Evolutionary conservation across 2,888 invertebrate species (phyloP).

Genomic region (Cheilosia scutellata): DNA sequence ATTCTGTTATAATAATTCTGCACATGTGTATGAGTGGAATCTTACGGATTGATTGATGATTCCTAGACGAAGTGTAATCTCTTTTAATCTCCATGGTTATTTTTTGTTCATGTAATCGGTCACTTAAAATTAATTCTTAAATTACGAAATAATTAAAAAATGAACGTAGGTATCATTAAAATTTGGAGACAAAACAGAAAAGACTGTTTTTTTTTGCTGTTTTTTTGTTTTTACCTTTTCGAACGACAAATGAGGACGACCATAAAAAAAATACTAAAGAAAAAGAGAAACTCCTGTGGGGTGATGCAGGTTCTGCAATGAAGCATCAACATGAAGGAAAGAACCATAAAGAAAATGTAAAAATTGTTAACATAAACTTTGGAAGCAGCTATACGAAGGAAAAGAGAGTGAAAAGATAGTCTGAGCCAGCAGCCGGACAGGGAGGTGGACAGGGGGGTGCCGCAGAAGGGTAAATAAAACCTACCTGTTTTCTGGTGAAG

Average conservation of each 20-base stretch:
- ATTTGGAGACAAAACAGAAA: neutral
- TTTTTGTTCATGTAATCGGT: neutral
- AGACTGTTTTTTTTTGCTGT: neutral
- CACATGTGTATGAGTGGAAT: neutral
- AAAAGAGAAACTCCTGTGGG: slow-evolving; percentile 45
- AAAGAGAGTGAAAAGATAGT: slow-evolving; percentile 40
- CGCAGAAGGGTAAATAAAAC: slow-evolving; percentile 58
- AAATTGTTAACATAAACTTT: slow-evolving; percentile 62
- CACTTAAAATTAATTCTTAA: neutral
- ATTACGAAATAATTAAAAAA: neutral
- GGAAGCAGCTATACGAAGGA: slow-evolving; percentile 19
- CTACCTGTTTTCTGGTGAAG: slow-evolving; percentile 70
- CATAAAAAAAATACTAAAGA: slow-evolving; percentile 20
- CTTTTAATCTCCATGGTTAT: neutral
- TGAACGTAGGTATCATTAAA: neutral
- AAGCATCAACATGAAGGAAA: slow-evolving; percentile 35
- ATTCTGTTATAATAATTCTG: neutral
- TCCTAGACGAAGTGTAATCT: neutral
- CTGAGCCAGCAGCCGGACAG: neutral
- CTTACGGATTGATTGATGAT: too few species aligned
- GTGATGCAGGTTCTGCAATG: slow-evolving; percentile 50
- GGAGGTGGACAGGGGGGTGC: slow-evolving; percentile 8
- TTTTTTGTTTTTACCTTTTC: slow-evolving; percentile 22
- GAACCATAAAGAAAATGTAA: slow-evolving; percentile 36
- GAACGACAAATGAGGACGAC: slow-evolving; percentile 30